Evolutionary conservation across 2,113 vertebrate genomes (phyloP).

Genomic region (Rhinichthys klamathensis): DNA sequence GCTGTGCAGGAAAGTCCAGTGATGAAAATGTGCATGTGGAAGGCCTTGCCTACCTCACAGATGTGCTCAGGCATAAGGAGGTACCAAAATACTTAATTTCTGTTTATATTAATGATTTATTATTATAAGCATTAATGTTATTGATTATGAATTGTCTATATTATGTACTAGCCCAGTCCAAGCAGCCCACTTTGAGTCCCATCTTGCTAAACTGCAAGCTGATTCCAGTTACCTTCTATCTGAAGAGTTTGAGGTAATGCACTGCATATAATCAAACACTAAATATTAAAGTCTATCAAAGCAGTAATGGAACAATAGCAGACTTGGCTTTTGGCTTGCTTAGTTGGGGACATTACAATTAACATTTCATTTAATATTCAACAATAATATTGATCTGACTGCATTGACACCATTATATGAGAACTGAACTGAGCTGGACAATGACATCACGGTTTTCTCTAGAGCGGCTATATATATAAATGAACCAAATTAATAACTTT

Average conservation of each 20-base stretch:
- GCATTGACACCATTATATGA: no score
- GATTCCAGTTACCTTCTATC: slow-evolving; percentile 96
- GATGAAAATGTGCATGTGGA: slow-evolving; percentile 85
- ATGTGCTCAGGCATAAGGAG: slow-evolving; percentile 85
- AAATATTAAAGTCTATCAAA: not conserved
- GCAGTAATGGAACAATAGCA: not conserved
- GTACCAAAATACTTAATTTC: slow-evolving; percentile 69
- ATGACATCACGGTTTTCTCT: no score
- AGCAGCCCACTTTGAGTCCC: slow-evolving; percentile 85
- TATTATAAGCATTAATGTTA: not conserved
- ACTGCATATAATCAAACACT: not conserved
- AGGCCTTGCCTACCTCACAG: slow-evolving; percentile 84
- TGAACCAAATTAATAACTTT: no score
- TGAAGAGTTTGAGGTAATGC: slow-evolving; percentile 92
- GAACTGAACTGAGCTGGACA: no score
- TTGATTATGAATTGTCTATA: not conserved
- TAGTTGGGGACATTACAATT: no score
- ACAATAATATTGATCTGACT: no score
- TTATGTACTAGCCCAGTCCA: slow-evolving; percentile 83
- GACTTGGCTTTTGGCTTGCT: no score
- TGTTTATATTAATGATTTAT: not conserved
- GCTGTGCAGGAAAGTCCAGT: slow-evolving; percentile 82
- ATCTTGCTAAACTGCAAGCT: slow-evolving; percentile 90
- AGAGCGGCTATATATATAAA: no score
- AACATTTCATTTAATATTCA: no score